Evolutionary conservation across 2,888 invertebrate species (phyloP).

Genomic region (Blomia tropicalis): DNA sequence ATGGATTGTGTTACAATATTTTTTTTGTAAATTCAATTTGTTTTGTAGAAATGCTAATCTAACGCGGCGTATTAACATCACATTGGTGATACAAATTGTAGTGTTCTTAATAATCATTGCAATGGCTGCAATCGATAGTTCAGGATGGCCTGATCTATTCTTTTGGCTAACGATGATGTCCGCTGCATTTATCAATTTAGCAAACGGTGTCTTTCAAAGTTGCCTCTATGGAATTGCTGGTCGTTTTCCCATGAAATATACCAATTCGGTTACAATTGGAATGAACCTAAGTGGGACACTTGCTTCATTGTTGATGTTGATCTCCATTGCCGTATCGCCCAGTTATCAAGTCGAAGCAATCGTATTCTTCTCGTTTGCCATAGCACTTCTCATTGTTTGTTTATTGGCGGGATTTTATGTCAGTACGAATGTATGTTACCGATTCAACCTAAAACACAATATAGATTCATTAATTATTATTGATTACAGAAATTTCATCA

Average conservation of each 20-base stretch:
- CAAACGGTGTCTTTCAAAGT: conserved; percentile 84
- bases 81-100: conserved; percentile 41
- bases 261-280: conserved; percentile 82
- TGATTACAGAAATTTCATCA: not conserved
- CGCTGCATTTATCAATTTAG: conserved; percentile 67
- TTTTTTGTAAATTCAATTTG: not conserved
- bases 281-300: conserved; percentile 79
- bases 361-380: conserved; percentile 88
- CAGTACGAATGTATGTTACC: conserved; percentile 6
- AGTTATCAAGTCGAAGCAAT: conserved; percentile 70
- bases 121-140: conserved; percentile 71
- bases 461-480: not conserved
- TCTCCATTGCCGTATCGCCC: conserved; percentile 50
- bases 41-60: not conserved
- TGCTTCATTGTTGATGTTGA: conserved; percentile 58
- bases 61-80: conserved; percentile 22
- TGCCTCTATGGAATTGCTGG: conserved; percentile 90
- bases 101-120: conserved; percentile 69
- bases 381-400: conserved; percentile 72
- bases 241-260: conserved; percentile 73
- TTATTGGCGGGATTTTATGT: conserved; percentile 39
- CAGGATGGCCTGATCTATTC: conserved; percentile 50
- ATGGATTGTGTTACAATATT: not conserved
- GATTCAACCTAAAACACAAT: not conserved
- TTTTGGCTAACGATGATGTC: conserved; percentile 72